These are phyloP conservation scores for Rhinolophus ferrumequinum DNA, from an alignment of 2,113 vertebrate genomes.

Conservation along the genomic window DNA sequence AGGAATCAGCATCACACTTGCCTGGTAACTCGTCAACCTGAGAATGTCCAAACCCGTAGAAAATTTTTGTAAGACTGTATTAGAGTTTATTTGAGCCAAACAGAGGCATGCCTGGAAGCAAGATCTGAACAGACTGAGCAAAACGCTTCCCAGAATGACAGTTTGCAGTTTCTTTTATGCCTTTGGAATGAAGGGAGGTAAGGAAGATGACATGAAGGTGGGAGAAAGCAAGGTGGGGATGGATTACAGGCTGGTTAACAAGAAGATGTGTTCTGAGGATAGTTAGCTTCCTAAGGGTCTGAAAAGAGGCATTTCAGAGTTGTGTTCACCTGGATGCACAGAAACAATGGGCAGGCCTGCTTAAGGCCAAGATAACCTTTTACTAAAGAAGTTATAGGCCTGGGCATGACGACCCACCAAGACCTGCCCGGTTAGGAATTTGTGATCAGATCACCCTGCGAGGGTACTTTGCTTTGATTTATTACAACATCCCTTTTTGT, in stretches of 20 bases:
- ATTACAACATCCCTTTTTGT: not conserved
- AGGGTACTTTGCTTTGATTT: not conserved
- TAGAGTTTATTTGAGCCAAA: not conserved
- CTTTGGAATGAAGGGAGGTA: too few relatives aligned
- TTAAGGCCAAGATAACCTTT: too few relatives aligned
- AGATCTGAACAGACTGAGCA: not conserved
- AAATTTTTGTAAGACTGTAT: not conserved
- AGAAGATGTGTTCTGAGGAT: not conserved
- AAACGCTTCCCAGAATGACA: not conserved
- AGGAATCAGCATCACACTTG: not conserved
- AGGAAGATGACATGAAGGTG: too few relatives aligned
- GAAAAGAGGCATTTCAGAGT: too few relatives aligned
- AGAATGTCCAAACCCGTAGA: not conserved
- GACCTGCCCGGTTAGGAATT: too few relatives aligned
- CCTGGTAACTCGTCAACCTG: not conserved
- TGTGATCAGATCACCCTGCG: not conserved
- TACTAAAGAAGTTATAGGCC: too few relatives aligned
- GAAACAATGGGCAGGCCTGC: too few relatives aligned
- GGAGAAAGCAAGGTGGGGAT: not conserved
- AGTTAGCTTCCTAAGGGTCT: too few relatives aligned
- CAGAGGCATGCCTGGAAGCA: not conserved
- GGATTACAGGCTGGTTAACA: not conserved
- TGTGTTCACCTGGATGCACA: too few relatives aligned
- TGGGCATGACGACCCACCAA: too few relatives aligned
- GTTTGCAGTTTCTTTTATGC: not conserved